These are phyloP conservation scores for Hippopotamus amphibius DNA, from an alignment of 2,113 vertebrate genomes.

Conservation along the genomic window DNA sequence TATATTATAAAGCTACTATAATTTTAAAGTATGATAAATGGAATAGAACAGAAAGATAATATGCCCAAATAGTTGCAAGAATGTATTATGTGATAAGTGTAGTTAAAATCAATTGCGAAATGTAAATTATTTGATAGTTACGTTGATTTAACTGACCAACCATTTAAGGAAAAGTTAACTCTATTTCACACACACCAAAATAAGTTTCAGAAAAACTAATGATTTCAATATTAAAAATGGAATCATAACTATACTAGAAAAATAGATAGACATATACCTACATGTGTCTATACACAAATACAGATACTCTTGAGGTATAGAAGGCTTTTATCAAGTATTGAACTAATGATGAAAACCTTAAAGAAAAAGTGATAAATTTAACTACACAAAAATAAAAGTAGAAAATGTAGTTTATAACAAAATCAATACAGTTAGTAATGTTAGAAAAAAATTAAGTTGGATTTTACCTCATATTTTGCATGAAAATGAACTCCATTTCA, in stretches of 20 bases:
- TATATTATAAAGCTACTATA: neutral
- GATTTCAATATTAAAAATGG: constrained; percentile 25
- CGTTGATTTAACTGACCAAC: neutral
- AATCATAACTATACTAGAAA: neutral
- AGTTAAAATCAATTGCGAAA: constrained; percentile 24
- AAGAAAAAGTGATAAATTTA: neutral
- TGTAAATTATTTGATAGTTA: neutral
- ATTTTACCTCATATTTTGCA: neutral
- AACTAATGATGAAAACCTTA: neutral
- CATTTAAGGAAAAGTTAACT: neutral
- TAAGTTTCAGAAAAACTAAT: neutral
- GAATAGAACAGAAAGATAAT: neutral
- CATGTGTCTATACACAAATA: neutral
- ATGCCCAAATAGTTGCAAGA: neutral
- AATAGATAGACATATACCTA: neutral
- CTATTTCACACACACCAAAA: neutral
- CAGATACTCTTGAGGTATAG: neutral
- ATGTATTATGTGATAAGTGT: neutral
- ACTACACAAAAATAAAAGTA: constrained; percentile 22
- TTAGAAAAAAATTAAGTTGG: neutral
- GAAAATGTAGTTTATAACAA: neutral
- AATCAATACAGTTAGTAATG: neutral
- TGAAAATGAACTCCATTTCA: neutral
- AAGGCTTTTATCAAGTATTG: neutral
- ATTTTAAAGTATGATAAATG: constrained; percentile 31